Evolutionary conservation across 2,888 invertebrate genomes (phyloP), one percentile per base, ranked within the genome.

Genomic region (Diarsia dahlii): DNA sequence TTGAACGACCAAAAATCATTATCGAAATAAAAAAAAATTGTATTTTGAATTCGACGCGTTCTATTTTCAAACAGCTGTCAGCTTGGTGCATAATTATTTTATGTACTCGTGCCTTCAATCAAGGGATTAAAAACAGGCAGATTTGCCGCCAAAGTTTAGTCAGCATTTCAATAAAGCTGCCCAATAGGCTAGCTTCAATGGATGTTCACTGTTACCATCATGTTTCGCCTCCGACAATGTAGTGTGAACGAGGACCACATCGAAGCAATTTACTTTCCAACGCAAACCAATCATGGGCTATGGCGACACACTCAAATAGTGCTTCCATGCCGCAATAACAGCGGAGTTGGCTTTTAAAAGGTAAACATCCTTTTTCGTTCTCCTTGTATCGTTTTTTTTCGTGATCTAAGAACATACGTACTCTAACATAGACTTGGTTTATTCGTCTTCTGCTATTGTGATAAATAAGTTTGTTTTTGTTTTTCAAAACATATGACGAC

Each of bases 191-290:
- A 8, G 64, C 15, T 85, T 70, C 68, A 69, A 74, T 84, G 72
- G 80, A 80, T 66, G 85, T 84, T 84, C 74, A 72, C 73, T 67
- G 70, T 34, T 70, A 65, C 63, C 60, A 50, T 18, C 64, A 52
- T 72, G 77, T 69, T 52, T 56, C 71, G 52, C 67, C 69, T n/a
- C 58, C 63, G 60, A 80, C 74, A 78, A 67, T 86, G n/a, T 48
- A 71, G 72, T 84, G 78, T 82, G 71, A 78, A 76, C 82, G 76
- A 76, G 82, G 84, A 83, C 88, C 89, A 87, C 90, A 89, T 89
- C 90, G 89, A 90, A 90, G 92, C 95, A 95, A 95, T 96, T 96
- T 95, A 95, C 92, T 94, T 95, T 93, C 95, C 91, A 95, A 95
- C 93, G 94, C 92, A 93, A 93, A 93, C 93, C 94, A 94, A 95